A percentile compares a stretch with the other conserved stretches of the same genome.
Evolutionary conservation across 2,113 vertebrate genomes (phyloP).

Genomic region (Montifringilla adamsi): DNA sequence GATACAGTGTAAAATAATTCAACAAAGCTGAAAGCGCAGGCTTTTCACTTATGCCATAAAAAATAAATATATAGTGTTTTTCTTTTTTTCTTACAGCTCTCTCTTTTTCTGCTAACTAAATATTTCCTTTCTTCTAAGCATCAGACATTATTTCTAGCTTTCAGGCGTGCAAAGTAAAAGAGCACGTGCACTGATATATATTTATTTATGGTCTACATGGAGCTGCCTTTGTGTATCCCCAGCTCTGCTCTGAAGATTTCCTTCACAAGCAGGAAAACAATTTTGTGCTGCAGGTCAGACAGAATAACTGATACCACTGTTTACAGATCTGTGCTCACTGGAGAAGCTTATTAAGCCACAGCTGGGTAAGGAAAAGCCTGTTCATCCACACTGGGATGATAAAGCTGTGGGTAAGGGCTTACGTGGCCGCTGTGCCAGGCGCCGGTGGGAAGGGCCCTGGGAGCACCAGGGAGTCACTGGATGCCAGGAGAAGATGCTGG

Average conservation of each 20-base stretch:
- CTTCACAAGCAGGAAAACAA: not conserved
- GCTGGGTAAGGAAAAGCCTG: not conserved
- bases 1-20: constrained; percentile 44
- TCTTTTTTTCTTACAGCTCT: not conserved
- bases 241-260: constrained; percentile 28
- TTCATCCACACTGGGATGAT: not conserved
- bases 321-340: not conserved
- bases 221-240: constrained; percentile 11
- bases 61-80: constrained; percentile 46
- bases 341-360: not conserved
- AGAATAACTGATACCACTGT: constrained; percentile 11
- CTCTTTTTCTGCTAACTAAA: constrained; percentile 34
- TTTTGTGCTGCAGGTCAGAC: constrained; percentile 26
- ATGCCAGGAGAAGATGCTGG: not conserved
- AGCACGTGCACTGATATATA: not conserved
- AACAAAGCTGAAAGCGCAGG: constrained; percentile 16
- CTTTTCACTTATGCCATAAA: constrained; percentile 22
- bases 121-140: constrained; percentile 56
- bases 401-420: not conserved
- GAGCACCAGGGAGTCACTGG: not conserved
- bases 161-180: constrained; percentile 8
- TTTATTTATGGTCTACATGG: constrained; percentile 28
- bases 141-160: constrained; percentile 22
- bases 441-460: rapidly evolving
- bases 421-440: rapidly evolving